phyloP scores from a whole-genome alignment of 2,113 vertebrate genomes.

The Xiphophorus couchianus region DNA sequence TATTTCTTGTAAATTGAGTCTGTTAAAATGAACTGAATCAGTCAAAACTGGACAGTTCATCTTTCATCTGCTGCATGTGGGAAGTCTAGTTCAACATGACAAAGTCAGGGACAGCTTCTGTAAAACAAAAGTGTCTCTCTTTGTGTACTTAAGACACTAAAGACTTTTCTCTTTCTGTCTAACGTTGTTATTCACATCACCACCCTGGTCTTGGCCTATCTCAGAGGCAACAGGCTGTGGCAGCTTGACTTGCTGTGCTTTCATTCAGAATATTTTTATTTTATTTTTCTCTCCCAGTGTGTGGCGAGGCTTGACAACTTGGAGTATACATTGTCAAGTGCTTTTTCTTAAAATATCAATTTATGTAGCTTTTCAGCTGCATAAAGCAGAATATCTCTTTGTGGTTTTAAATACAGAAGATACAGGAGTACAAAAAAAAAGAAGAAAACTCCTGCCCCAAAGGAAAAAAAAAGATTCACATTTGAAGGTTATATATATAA shows the following conservation, averaged over 20 bases:
- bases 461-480: too few species aligned
- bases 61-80: not conserved
- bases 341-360: too few species aligned
- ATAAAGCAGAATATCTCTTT: too few species aligned
- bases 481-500: too few species aligned
- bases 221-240: constrained; percentile 1
- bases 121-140: not conserved
- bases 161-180: not conserved
- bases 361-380: too few species aligned
- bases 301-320: not conserved
- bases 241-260: not conserved
- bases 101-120: not conserved
- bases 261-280: not conserved
- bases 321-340: not conserved
- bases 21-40: not conserved
- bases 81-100: not conserved
- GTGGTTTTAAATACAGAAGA: too few species aligned
- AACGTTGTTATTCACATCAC: constrained; percentile 11
- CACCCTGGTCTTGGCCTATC: not conserved
- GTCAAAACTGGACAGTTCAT: not conserved
- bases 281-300: not conserved
- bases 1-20: too few species aligned
- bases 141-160: not conserved
- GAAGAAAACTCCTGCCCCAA: too few species aligned
- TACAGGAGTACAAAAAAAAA: too few species aligned